Percentiles rank a stretch among this genome's conserved stretches.
These are phyloP conservation scores for Rhingia rostrata DNA, from an alignment of 2,888 invertebrate species.

Conservation along the genomic window DNA sequence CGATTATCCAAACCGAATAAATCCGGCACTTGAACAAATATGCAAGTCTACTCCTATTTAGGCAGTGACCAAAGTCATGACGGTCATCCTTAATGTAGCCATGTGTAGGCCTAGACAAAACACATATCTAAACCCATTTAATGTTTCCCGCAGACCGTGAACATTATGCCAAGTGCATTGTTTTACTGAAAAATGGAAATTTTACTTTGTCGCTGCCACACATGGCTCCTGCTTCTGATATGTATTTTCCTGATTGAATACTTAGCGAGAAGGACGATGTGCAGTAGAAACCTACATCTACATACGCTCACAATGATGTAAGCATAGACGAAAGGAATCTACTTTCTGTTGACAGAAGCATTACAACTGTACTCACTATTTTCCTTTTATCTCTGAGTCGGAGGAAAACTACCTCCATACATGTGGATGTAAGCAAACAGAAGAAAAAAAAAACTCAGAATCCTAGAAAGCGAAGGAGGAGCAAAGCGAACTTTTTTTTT, in stretches of 20 bases:
- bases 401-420: constrained; percentile 49
- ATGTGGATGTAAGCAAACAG: constrained; percentile 13
- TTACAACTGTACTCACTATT: constrained; percentile 52
- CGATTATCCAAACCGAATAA: too few relatives aligned
- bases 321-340: constrained; percentile 47
- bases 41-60: too few relatives aligned
- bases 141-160: constrained; percentile 12
- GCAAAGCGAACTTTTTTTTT: constrained; percentile 16
- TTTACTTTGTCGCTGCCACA: constrained; percentile 22
- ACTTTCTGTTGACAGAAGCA: constrained; percentile 60
- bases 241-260: constrained; percentile 54
- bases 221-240: constrained; percentile 10
- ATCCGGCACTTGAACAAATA: too few relatives aligned
- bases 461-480: constrained; percentile 10
- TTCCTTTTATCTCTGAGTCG: constrained; percentile 48
- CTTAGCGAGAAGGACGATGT: constrained; percentile 44
- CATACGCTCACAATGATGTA: constrained; percentile 42
- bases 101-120: too few relatives aligned
- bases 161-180: constrained; percentile 36
- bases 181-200: constrained; percentile 44
- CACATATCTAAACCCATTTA: neutral
- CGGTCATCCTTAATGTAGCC: too few relatives aligned
- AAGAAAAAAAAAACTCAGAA: constrained; percentile 1
- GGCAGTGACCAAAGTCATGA: too few relatives aligned
- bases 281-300: constrained; percentile 9